phyloP scores from a whole-genome alignment of 2,113 vertebrate genomes.

The Pygoscelis antarcticus region DNA sequence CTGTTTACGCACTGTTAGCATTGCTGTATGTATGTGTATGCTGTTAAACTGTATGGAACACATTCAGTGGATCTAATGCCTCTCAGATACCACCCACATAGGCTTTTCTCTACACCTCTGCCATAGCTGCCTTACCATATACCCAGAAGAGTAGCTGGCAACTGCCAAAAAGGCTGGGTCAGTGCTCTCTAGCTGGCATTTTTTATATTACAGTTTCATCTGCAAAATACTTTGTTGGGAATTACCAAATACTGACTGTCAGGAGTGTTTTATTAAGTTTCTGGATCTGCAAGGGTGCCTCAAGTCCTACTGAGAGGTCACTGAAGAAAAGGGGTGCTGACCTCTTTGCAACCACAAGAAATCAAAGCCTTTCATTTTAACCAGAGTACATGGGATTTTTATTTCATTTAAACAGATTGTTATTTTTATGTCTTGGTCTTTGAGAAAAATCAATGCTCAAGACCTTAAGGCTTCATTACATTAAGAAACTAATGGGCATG shows the following conservation, averaged over 20 bases:
- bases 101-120: neutral
- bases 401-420: neutral
- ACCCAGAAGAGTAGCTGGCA: neutral
- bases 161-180: neutral
- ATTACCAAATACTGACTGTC: neutral
- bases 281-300: neutral
- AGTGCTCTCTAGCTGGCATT: neutral
- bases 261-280: neutral
- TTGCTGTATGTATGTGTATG: fast-evolving
- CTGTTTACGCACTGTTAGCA: neutral
- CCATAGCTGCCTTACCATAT: neutral
- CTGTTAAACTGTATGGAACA: neutral
- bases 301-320: neutral
- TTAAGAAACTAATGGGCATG: neutral
- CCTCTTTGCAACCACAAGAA: neutral
- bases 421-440: neutral
- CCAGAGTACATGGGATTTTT: neutral
- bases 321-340: neutral
- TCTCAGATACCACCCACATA: neutral
- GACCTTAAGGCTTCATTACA: neutral
- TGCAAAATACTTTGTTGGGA: neutral
- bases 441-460: neutral
- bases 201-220: neutral
- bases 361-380: neutral
- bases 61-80: neutral